Evolutionary conservation across 2,113 vertebrate species (phyloP).

Genomic region (Halcyon senegalensis): DNA sequence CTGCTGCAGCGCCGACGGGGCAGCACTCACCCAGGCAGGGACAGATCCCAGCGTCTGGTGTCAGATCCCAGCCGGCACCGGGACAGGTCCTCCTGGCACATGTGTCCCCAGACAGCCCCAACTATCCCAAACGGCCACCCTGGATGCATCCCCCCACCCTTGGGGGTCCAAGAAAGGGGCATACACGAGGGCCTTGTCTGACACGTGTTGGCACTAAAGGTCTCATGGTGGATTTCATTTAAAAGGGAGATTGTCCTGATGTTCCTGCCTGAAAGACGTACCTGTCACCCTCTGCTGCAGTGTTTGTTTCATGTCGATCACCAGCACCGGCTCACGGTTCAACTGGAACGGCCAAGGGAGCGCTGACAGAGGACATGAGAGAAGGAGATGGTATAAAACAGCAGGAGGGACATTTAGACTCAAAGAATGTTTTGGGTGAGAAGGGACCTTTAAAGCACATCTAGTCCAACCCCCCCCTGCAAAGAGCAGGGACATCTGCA

Average conservation of each 20-base stretch:
- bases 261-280: neutral
- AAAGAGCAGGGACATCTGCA: too few relatives aligned
- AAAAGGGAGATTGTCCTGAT: neutral
- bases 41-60: neutral
- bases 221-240: neutral
- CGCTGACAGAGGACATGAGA: neutral
- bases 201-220: neutral
- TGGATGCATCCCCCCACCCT: neutral
- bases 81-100: neutral
- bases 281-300: neutral
- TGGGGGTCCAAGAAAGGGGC: too few relatives aligned
- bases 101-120: neutral
- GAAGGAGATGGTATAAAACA: neutral
- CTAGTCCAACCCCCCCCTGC: too few relatives aligned
- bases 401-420: neutral
- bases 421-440: too few relatives aligned
- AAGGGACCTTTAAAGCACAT: too few relatives aligned
- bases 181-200: neutral
- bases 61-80: neutral
- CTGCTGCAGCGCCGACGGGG: neutral
- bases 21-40: neutral
- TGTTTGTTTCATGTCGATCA: neutral
- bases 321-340: neutral
- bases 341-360: neutral
- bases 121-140: neutral